These are phyloP conservation scores for Chlamydotis undulata DNA, from an alignment of 2,113 vertebrate genomes.

Conservation along the genomic window DNA sequence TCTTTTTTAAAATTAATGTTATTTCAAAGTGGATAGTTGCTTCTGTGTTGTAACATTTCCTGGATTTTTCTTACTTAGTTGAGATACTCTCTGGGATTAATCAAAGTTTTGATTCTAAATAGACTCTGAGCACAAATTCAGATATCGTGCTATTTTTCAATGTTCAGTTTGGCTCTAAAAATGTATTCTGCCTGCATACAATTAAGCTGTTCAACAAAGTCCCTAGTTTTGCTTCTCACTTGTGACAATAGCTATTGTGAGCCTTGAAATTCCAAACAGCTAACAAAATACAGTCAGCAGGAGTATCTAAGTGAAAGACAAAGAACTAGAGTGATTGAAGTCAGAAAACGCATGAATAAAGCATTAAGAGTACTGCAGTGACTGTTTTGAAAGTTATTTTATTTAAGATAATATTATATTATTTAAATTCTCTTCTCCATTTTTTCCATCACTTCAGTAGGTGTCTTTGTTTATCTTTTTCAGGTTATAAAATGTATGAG, in stretches of 20 bases:
- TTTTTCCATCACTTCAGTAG: not conserved
- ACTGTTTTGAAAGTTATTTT: not conserved
- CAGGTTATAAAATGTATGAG: not conserved
- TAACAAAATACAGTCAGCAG: not conserved
- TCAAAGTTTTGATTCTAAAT: not conserved
- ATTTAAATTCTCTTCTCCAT: not conserved
- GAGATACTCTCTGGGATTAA: not conserved
- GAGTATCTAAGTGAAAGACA: not conserved
- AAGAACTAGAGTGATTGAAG: not conserved
- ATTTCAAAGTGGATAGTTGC: not conserved
- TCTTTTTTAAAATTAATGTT: not conserved
- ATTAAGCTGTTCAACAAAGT: not conserved
- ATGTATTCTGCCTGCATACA: not conserved
- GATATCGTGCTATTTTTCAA: not conserved
- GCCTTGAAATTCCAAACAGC: not conserved
- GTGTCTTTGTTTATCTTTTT: not conserved
- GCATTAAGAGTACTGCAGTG: not conserved
- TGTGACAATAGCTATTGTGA: slow-evolving; percentile 9
- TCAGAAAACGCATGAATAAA: not conserved
- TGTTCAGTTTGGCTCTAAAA: not conserved
- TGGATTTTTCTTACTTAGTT: not conserved
- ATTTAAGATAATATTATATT: not conserved
- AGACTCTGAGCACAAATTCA: not conserved
- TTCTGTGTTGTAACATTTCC: not conserved
- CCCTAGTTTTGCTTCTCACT: not conserved